A percentile compares a stretch with the other conserved stretches of the same genome.
phyloP scores from a whole-genome alignment of 2,113 vertebrate species.

The Vulpes lagopus region DNA sequence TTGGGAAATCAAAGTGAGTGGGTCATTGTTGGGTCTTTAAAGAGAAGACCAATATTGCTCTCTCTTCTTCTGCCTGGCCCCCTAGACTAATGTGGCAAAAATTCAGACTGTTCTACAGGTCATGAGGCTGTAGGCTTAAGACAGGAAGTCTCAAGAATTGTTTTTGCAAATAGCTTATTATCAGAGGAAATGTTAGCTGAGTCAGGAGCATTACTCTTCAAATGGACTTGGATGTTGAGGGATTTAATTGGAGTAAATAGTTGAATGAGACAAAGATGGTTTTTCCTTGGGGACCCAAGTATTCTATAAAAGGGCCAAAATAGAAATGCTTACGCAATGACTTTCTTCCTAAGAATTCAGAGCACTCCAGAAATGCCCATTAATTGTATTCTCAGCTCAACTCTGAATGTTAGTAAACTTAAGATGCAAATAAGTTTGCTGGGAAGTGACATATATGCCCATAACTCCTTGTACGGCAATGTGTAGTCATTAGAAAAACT shows the following conservation, averaged over 20 bases:
- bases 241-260: constrained; percentile 70
- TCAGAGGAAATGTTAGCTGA: constrained; percentile 74
- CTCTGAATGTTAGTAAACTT: not conserved
- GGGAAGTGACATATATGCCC: not conserved
- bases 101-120: constrained; percentile 50
- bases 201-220: constrained; percentile 71
- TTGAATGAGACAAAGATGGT: constrained; percentile 64
- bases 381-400: constrained; percentile 55
- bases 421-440: not conserved
- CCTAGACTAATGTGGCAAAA: not conserved
- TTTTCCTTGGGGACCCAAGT: constrained; percentile 71
- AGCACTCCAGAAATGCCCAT: constrained; percentile 71
- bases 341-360: constrained; percentile 75
- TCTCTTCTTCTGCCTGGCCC: constrained; percentile 5
- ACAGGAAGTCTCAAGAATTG: constrained; percentile 71
- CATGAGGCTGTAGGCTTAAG: not conserved
- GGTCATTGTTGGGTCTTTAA: not conserved
- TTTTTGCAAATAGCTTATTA: constrained; percentile 69
- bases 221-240: not conserved
- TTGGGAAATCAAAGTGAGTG: not conserved
- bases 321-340: constrained; percentile 74
- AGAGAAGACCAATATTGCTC: not conserved
- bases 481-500: not conserved
- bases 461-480: constrained; percentile 1
- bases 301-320: constrained; percentile 42